These are phyloP conservation scores for Grus americana DNA, from an alignment of 2,113 vertebrate genomes.

Conservation along the genomic window DNA sequence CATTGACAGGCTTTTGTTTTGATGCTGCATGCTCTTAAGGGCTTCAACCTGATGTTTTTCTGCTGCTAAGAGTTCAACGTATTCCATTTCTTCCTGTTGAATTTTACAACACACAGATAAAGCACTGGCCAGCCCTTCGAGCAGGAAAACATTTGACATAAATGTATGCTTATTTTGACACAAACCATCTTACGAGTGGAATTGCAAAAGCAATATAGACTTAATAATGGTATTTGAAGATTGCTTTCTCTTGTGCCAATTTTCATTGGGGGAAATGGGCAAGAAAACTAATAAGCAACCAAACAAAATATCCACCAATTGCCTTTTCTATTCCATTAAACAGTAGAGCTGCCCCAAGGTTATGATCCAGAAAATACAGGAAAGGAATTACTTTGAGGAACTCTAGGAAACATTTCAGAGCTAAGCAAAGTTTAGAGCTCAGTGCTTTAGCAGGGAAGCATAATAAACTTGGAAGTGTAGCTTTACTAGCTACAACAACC, in stretches of 20 bases:
- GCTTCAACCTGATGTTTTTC: conserved; percentile 95
- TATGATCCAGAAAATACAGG: neutral
- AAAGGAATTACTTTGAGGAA: neutral
- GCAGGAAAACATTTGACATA: neutral
- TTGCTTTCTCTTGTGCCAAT: neutral
- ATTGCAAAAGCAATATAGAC: neutral
- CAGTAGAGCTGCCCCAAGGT: neutral
- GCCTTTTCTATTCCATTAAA: neutral
- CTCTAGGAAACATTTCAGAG: neutral
- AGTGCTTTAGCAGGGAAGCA: neutral
- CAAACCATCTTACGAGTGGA: neutral
- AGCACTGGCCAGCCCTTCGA: neutral
- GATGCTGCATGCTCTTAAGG: conserved; percentile 84
- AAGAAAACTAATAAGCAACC: neutral
- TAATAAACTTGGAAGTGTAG: neutral
- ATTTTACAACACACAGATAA: neutral
- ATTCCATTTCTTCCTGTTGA: conserved; percentile 92
- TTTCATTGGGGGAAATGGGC: neutral
- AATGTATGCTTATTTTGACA: neutral
- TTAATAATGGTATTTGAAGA: neutral
- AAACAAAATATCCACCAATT: neutral
- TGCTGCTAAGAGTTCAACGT: conserved; percentile 91
- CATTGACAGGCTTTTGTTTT: conserved; percentile 91
- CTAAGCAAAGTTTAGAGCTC: neutral
- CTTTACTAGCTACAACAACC: neutral